Base-by-base conservation (phyloP, 2,113 vertebrate genomes). In the Grantiella picta region DNA sequence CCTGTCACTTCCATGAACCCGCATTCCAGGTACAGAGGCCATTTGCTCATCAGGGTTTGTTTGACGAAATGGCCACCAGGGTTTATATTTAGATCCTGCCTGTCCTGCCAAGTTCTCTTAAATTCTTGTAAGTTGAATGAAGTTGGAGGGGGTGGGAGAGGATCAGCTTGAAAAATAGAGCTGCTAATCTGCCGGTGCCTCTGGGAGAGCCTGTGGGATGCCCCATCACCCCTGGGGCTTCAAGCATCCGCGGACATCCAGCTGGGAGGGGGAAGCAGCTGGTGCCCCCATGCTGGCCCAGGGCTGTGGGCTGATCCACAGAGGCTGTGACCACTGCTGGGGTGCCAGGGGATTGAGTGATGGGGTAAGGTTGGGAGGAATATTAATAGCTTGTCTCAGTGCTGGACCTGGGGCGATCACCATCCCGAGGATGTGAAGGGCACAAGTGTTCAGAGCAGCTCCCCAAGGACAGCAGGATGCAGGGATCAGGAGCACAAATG, bases 1-100 rank as follows among this genome's bases (percentile, higher is more conserved):
- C 93, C 92, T 65, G 80, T 38, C 80, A 66, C 86, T 95, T 66
- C 77, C 95, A 69, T 56, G 79, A 92, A 94, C 91, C 96, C 73
- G 0, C 73, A 92, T 97, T 98, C 95, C 94, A 97, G 96, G 96
- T 97, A 97, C 83, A 60, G 91, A 54, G 85, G 90, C 89, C 86
- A 87, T 78, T 87, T 94, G 91, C 91, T 94, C 91, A 70, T 85
- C 2, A 3, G 53, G 45, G 69, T 24, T 94, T 12, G 47, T 82
- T 95, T 94, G 96, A 83, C 8, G 86, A 89, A 95, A 87, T 52
- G 88, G 60, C 82, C 80, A 59, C 77, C 0, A 1, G 25, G 31
- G 44, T 94, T 96, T 97, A 97, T 96, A 96, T 95, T 95, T 96
- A 96, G 94, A 63, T 8, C 61, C 81, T 96, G 82, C 82, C 75